These are phyloP conservation scores for Aphrophora alni DNA, from an alignment of 2,888 invertebrate genomes.

Conservation along the genomic window DNA sequence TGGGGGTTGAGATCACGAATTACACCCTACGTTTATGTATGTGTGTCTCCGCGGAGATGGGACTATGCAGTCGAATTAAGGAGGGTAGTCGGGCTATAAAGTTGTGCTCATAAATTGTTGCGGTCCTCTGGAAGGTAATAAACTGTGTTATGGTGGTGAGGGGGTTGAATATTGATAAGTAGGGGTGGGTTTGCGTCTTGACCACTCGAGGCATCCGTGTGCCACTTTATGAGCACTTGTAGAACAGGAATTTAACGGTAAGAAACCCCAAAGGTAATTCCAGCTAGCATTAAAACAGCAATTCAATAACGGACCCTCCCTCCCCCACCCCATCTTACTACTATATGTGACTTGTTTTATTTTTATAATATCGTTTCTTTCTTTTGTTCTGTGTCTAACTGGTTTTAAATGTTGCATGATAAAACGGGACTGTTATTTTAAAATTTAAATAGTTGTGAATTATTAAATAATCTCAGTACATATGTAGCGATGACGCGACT, in stretches of 20 bases:
- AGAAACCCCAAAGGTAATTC: background rate
- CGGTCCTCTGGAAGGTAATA: constrained; percentile 35
- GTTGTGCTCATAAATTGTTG: constrained; percentile 40
- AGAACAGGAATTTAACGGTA: constrained; percentile 17
- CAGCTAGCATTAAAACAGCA: background rate
- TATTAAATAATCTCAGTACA: too few species aligned
- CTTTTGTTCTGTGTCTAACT: too few species aligned
- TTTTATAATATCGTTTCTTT: too few species aligned
- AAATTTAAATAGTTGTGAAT: too few species aligned
- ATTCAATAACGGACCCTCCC: background rate
- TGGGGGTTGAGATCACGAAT: background rate
- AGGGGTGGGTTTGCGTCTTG: constrained; percentile 24
- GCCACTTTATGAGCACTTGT: constrained; percentile 32
- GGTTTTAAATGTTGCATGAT: too few species aligned
- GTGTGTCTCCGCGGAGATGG: constrained; percentile 9
- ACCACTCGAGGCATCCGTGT: constrained; percentile 14
- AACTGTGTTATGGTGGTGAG: constrained; percentile 43
- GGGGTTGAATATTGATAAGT: constrained; percentile 40
- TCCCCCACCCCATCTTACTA: background rate
- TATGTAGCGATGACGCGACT: too few species aligned
- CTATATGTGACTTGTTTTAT: background rate
- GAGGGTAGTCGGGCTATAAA: constrained; percentile 36
- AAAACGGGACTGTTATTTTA: too few species aligned
- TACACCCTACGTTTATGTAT: background rate
- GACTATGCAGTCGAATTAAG: constrained; percentile 38